phyloP scores from a whole-genome alignment of 2,888 invertebrate genomes.

The Gastrophysa polygoni region DNA sequence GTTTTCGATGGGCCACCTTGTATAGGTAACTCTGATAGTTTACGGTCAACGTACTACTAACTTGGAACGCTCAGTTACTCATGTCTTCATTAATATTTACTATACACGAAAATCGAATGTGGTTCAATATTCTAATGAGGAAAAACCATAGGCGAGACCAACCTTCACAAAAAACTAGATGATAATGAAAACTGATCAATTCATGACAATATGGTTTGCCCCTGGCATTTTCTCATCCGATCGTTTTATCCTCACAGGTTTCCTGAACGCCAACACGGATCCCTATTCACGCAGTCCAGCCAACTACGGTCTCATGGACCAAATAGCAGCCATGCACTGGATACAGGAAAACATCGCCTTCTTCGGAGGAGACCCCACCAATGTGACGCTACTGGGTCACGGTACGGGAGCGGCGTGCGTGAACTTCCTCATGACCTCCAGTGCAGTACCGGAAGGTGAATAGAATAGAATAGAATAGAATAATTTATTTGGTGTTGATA shows the following conservation, averaged over 20 bases:
- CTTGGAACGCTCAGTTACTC: too few species aligned
- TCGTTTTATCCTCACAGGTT: conserved; percentile 66
- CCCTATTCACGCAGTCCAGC: conserved; percentile 85
- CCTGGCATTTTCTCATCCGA: too few species aligned
- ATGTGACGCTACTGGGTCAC: conserved; percentile 93
- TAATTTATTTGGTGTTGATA: not conserved
- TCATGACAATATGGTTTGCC: too few species aligned
- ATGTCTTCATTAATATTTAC: too few species aligned
- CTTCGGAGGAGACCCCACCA: conserved; percentile 92
- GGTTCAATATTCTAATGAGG: too few species aligned
- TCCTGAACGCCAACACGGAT: conserved; percentile 87
- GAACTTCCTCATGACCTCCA: conserved; percentile 91
- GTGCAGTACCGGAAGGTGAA: conserved; percentile 90
- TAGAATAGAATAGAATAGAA: conserved; percentile 30
- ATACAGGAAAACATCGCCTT: conserved; percentile 93
- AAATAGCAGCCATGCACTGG: conserved; percentile 95
- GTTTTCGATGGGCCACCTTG: too few species aligned
- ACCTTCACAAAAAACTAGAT: too few species aligned
- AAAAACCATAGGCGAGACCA: too few species aligned
- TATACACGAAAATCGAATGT: too few species aligned
- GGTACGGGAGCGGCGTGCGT: conserved; percentile 96
- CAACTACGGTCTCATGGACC: conserved; percentile 98
- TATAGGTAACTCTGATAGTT: too few species aligned
- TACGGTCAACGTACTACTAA: too few species aligned
- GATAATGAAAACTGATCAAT: too few species aligned